Conservation (phyloP, 1,140 invertebrate species). For the Calycopis cecrops region DNA sequence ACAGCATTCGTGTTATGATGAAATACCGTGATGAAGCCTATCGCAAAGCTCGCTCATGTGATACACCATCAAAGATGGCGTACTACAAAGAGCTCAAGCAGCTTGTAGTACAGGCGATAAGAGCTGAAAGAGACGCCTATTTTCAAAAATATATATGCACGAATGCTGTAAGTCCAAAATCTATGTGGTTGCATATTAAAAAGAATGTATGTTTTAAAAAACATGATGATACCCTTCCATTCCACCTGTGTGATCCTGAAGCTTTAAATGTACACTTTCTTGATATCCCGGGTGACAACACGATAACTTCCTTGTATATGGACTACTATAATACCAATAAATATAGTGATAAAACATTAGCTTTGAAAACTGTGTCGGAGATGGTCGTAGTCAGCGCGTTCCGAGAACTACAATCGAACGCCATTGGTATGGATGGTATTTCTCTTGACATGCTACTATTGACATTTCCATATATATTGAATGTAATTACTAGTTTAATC, state of each 20-base stretch:
- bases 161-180: background rate
- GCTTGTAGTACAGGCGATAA: too few relatives aligned
- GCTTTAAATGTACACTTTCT: too few relatives aligned
- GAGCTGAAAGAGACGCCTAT: background rate
- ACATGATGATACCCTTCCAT: background rate
- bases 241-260: background rate
- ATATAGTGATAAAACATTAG: too few relatives aligned
- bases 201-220: background rate
- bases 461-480: background rate
- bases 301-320: too few relatives aligned
- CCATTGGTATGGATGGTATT: too few relatives aligned
- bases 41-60: background rate
- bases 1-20: constrained; percentile 8
- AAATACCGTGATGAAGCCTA: constrained; percentile 3
- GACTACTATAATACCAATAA: too few relatives aligned
- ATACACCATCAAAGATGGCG: background rate
- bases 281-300: too few relatives aligned
- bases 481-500: background rate
- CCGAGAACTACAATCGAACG: too few relatives aligned
- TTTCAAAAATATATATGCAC: background rate
- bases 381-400: too few relatives aligned
- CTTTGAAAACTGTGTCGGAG: too few relatives aligned
- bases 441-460: too few relatives aligned
- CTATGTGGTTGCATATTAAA: background rate
- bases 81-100: background rate